These are phyloP conservation scores for Leucophenga maculata DNA, from an alignment of 2,888 invertebrate genomes.

Conservation along the genomic window DNA sequence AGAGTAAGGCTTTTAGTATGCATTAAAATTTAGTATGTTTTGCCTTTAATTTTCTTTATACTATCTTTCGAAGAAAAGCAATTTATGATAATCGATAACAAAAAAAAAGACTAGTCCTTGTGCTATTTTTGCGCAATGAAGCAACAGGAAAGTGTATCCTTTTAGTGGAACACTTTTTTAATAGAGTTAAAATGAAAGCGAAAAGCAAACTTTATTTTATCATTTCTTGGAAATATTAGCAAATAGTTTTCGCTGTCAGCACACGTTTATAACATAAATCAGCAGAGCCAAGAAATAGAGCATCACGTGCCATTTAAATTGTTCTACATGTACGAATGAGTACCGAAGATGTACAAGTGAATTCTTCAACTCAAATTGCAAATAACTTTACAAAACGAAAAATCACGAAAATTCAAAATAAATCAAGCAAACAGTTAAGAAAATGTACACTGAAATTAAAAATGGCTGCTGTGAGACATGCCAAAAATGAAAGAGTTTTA, in stretches of 20 bases:
- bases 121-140: neutral
- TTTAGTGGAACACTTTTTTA: neutral
- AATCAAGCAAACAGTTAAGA: conserved; percentile 13
- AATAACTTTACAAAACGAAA: neutral
- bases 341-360: too few relatives aligned
- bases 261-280: neutral
- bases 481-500: neutral
- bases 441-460: conserved; percentile 14
- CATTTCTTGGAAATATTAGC: too few relatives aligned
- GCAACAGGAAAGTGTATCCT: neutral
- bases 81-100: conserved; percentile 2
- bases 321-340: too few relatives aligned
- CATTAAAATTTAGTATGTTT: too few relatives aligned
- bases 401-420: conserved; percentile 12
- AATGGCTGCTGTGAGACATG: conserved; percentile 3
- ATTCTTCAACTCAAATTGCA: too few relatives aligned
- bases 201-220: too few relatives aligned
- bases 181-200: too few relatives aligned
- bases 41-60: too few relatives aligned
- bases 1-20: neutral
- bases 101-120: neutral
- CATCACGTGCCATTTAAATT: too few relatives aligned
- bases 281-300: neutral
- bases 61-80: neutral
- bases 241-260: neutral